Base-by-base conservation (phyloP, 2,888 invertebrate species). In the Blastobasis adustella region DNA sequence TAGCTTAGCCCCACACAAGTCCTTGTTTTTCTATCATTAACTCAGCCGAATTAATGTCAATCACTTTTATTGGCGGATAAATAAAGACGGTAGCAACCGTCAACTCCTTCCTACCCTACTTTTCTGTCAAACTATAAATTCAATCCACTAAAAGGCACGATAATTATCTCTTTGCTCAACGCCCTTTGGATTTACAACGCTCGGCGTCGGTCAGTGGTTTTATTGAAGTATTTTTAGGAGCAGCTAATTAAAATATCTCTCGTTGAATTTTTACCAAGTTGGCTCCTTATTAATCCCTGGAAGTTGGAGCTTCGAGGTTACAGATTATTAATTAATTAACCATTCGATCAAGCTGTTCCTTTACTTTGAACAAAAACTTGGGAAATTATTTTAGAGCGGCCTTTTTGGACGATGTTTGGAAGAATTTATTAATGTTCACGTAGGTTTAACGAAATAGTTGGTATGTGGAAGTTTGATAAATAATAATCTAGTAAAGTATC, bases 51-150 rank as follows among this genome's bases (percentile, higher is more conserved):
- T 80, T 72, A 79, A 79, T 76, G 82, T 82, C 82, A 82, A 79
- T 84, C 79, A 81, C 65, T 77, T 85, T 84, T 83, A 84, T 79
- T 75, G 73, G 72, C 69, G 74, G 78, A 78, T 75, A 74, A 79
- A 81, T 78, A 82, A 79, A 81, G 82, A 80, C 82, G 71, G 83
- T 81, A 79, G 82, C 79, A 57, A 59, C 63, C 57, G 23, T 23
- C 23, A 23, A 23, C 23, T 23, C 23, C 23, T 23, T 23, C 23
- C 23, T 23, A 23, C 23, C 23, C 23, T 23, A 23, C 23, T 23
- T 23, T 59, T 62, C 63, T 58, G 67, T 63, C 60, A 60, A 71
- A 73, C 76, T 66, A 79, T 86, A 83, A 79, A 81, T 77, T 73
- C 67, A 56, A 60, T 62, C 67, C 23, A 67, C 66, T 67, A 66